Evolutionary conservation across 2,797 vertebrate species (phyloP).

Genomic region (Loriculus beryllinus): DNA sequence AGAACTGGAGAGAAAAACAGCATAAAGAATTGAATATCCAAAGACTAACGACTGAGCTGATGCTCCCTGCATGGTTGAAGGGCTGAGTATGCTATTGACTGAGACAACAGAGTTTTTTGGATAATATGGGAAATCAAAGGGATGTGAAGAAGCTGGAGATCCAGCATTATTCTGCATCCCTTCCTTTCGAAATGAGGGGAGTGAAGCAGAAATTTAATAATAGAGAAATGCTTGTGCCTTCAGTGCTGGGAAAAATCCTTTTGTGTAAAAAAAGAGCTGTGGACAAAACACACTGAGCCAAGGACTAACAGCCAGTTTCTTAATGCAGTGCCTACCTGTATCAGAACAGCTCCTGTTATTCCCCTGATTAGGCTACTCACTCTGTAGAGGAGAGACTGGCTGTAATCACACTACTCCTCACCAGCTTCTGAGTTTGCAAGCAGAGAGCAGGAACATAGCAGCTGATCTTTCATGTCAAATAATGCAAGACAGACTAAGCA

Average conservation of each 20-base stretch:
- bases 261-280: background rate
- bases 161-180: background rate
- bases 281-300: background rate
- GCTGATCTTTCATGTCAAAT: background rate
- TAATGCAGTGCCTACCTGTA: background rate
- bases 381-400: background rate
- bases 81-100: constrained; percentile 12
- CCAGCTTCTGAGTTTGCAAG: background rate
- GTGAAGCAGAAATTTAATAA: background rate
- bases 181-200: background rate
- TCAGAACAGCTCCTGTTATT: background rate
- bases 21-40: constrained; percentile 10
- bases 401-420: background rate
- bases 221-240: background rate
- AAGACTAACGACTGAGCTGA: background rate
- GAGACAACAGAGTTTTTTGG: background rate
- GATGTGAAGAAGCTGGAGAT: background rate
- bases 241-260: background rate
- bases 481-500: background rate
- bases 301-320: background rate
- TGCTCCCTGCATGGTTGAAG: background rate
- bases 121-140: constrained; percentile 60
- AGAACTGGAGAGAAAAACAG: constrained; percentile 28
- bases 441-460: background rate
- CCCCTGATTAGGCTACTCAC: background rate